These are phyloP conservation scores for Platycheirus rosarum DNA, from an alignment of 2,888 invertebrate genomes.

Conservation along the genomic window DNA sequence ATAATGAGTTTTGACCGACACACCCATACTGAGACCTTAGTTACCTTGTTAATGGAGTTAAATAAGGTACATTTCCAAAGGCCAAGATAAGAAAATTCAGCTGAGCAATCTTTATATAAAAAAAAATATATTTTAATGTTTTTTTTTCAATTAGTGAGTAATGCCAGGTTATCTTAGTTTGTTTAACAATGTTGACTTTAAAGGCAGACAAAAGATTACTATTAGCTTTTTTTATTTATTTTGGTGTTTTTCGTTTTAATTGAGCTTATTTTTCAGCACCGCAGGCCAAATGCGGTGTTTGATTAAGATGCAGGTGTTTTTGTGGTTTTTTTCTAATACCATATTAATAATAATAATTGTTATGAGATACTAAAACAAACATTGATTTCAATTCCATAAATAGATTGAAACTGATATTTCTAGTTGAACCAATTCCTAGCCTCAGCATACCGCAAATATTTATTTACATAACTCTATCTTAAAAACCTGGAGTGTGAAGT, in stretches of 20 bases:
- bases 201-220: not conserved
- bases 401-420: not conserved
- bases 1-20: too few relatives aligned
- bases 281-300: too few relatives aligned
- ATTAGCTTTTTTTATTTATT: not conserved
- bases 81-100: too few relatives aligned
- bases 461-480: slow-evolving; percentile 18
- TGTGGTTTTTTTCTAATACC: not conserved
- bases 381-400: slow-evolving; percentile 4
- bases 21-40: too few relatives aligned
- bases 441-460: slow-evolving; percentile 18
- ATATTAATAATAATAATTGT: not conserved
- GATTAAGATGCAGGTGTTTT: too few relatives aligned
- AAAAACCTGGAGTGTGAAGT: not conserved
- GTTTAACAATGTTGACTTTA: not conserved
- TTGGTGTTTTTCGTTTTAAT: not conserved
- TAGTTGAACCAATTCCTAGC: not conserved
- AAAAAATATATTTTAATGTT: too few relatives aligned
- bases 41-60: too few relatives aligned
- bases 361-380: slow-evolving; percentile 3
- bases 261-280: too few relatives aligned
- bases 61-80: too few relatives aligned
- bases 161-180: too few relatives aligned
- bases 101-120: too few relatives aligned
- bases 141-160: not conserved